phyloP scores from a whole-genome alignment of 2,113 vertebrate species.

The Bostrychus sinensis region DNA sequence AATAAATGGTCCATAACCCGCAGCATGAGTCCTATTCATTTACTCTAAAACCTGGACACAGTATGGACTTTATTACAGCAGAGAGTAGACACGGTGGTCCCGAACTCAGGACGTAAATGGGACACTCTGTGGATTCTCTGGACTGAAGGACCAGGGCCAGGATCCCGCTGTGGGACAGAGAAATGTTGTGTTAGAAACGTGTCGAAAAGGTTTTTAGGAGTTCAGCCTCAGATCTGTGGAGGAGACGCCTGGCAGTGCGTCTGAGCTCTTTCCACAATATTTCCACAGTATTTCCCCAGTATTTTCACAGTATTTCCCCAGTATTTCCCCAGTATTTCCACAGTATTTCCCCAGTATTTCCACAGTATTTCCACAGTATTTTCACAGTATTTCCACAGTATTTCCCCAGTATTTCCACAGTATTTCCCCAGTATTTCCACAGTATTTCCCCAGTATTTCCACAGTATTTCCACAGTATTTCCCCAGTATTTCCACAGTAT shows the following conservation, averaged over 20 bases:
- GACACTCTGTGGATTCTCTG: conserved; percentile 6
- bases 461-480: too few relatives aligned
- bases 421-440: too few relatives aligned
- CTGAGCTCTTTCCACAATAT: too few relatives aligned
- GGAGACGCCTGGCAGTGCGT: conserved; percentile 27
- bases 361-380: too few relatives aligned
- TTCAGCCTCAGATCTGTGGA: conserved; percentile 54
- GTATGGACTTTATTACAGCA: conserved; percentile 2
- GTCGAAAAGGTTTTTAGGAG: conserved; percentile 48
- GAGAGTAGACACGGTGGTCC: conserved; percentile 4
- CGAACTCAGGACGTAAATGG: background rate
- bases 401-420: too few relatives aligned
- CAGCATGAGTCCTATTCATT: background rate
- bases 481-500: too few relatives aligned
- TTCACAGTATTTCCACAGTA: too few relatives aligned
- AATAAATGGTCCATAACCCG: background rate
- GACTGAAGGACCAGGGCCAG: conserved; percentile 14
- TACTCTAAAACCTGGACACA: background rate
- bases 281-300: too few relatives aligned
- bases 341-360: too few relatives aligned
- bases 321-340: too few relatives aligned
- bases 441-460: too few relatives aligned
- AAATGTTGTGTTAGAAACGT: conserved; percentile 43
- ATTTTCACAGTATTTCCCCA: too few relatives aligned
- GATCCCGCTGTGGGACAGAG: conserved; percentile 2